These are phyloP conservation scores for Lepidurus packardi DNA, from an alignment of 1,140 invertebrate species.

Conservation along the genomic window DNA sequence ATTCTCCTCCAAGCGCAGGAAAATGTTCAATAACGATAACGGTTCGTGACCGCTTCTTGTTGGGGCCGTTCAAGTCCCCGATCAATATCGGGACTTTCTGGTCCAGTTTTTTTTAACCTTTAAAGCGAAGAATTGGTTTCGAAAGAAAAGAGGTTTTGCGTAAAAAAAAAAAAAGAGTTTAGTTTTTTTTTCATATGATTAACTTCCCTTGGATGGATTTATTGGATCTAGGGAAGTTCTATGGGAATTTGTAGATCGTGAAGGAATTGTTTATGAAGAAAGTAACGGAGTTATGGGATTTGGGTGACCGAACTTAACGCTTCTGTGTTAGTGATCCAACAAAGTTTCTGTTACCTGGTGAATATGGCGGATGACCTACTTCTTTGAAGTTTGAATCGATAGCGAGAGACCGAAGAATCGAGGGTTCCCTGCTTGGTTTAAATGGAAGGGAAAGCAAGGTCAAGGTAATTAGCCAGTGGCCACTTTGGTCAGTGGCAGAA, in stretches of 20 bases:
- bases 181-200: too few relatives aligned
- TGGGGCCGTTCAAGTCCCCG: background rate
- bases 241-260: background rate
- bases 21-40: background rate
- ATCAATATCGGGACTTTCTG: background rate
- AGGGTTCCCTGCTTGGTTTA: background rate
- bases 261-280: background rate
- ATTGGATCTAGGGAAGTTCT: background rate
- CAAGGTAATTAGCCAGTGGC: background rate
- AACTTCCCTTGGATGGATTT: too few relatives aligned
- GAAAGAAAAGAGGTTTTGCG: too few relatives aligned
- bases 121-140: background rate
- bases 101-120: background rate
- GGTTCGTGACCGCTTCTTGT: constrained; percentile 6
- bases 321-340: background rate
- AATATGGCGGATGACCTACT: background rate
- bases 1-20: background rate
- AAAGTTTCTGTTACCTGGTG: background rate
- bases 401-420: background rate
- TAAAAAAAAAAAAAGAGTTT: too few relatives aligned
- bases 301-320: background rate
- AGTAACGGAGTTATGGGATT: background rate
- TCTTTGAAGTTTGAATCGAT: background rate
- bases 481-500: background rate
- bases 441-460: background rate